Evolutionary conservation across 2,797 vertebrate genomes (phyloP).

Genomic region (Eulemur albifrons): DNA sequence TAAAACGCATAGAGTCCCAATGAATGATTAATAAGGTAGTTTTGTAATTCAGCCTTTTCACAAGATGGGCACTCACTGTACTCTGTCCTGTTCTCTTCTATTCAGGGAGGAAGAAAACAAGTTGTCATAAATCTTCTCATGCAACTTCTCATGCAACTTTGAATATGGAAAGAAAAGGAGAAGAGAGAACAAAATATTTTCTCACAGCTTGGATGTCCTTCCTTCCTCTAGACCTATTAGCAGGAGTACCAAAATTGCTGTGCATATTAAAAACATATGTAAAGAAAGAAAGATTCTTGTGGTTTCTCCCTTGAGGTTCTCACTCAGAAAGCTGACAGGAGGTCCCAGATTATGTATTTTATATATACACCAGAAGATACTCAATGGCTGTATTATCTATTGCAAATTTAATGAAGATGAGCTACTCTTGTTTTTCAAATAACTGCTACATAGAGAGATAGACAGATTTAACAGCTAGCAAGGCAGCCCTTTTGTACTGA

Average conservation of each 20-base stretch:
- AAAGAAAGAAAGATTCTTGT: not conserved
- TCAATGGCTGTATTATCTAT: not conserved
- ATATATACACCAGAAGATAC: not conserved
- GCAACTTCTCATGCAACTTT: not conserved
- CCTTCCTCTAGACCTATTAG: not conserved
- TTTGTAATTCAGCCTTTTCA: not conserved
- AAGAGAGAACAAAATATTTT: not conserved
- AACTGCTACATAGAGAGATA: not conserved
- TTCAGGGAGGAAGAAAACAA: constrained; percentile 24
- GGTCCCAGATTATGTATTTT: not conserved
- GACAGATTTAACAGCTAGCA: not conserved
- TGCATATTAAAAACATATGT: not conserved
- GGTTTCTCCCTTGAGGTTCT: not conserved
- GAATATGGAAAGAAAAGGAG: not conserved
- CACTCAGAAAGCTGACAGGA: not conserved
- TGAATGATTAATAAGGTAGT: not conserved
- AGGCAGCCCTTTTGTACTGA: not conserved
- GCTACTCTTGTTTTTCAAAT: not conserved
- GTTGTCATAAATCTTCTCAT: not conserved
- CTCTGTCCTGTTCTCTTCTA: not conserved
- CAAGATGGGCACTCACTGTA: not conserved
- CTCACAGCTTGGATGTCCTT: not conserved
- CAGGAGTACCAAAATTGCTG: not conserved
- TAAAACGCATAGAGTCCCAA: not conserved
- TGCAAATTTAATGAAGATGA: not conserved